phyloP scores from a whole-genome alignment of 1,140 invertebrate genomes.

The Holotrichia oblita region DNA sequence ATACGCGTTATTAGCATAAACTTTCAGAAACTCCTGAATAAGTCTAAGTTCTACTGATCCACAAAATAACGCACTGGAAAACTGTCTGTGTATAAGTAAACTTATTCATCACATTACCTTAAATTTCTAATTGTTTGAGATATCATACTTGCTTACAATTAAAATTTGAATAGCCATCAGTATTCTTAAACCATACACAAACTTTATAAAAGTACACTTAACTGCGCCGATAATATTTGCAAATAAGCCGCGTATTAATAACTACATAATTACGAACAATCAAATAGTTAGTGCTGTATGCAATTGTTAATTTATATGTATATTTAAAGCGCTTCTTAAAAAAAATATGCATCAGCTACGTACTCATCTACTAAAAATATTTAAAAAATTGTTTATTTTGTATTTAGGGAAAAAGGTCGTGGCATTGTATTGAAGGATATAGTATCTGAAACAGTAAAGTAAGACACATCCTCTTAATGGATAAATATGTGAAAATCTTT shows the following conservation, averaged over 20 bases:
- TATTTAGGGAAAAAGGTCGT: constrained; percentile 69
- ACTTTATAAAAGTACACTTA: no score
- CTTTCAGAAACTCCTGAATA: no score
- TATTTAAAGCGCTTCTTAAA: constrained; percentile 1
- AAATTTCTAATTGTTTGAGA: no score
- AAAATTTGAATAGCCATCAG: no score
- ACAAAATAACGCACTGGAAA: no score
- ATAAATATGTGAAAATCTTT: constrained; percentile 26
- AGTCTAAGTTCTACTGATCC: no score
- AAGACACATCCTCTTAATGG: constrained; percentile 51
- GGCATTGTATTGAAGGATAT: constrained; percentile 72
- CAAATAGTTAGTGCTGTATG: not conserved
- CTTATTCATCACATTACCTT: no score
- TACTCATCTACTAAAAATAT: constrained; percentile 26
- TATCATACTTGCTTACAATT: no score
- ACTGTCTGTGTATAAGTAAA: no score
- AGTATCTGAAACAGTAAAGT: constrained; percentile 70
- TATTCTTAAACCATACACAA: no score
- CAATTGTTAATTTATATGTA: constrained; percentile 15
- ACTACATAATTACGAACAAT: constrained; percentile 25
- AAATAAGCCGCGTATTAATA: constrained; percentile 55
- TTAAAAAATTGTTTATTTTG: constrained; percentile 62
- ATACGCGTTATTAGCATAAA: no score
- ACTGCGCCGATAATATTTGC: not conserved
- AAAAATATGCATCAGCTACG: not conserved